These are phyloP conservation scores for Polypedilum pembai DNA, from an alignment of 1,140 invertebrate species.

Conservation along the genomic window DNA sequence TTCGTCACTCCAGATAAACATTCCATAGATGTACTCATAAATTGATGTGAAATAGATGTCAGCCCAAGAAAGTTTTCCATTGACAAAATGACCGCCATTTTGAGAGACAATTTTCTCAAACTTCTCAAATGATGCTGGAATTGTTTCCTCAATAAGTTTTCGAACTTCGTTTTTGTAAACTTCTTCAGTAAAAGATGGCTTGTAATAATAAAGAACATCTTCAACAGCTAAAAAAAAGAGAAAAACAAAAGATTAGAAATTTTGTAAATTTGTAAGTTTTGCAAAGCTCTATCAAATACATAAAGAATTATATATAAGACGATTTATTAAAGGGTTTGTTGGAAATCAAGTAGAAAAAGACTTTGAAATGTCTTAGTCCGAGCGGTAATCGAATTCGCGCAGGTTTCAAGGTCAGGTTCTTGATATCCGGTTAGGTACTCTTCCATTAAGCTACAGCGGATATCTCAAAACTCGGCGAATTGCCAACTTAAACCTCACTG, in stretches of 20 bases:
- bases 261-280: not conserved
- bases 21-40: constrained; percentile 52
- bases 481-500: no score
- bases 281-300: not conserved
- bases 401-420: no score
- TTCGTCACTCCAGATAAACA: constrained; percentile 37
- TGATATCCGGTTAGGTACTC: no score
- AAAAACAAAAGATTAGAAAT: no score
- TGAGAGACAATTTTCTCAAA: constrained; percentile 49
- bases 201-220: not conserved
- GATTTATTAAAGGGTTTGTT: no score
- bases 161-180: constrained; percentile 36
- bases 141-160: constrained; percentile 45
- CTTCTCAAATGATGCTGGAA: constrained; percentile 52
- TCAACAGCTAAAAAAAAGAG: not conserved
- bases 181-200: not conserved
- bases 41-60: constrained; percentile 55
- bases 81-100: constrained; percentile 51
- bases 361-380: no score
- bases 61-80: constrained; percentile 56
- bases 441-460: no score
- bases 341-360: no score
- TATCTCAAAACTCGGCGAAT: no score
- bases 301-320: no score
- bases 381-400: no score